A percentile compares a stretch with the other conserved stretches of the same genome.
Evolutionary conservation across 2,113 vertebrate species (phyloP).

Genomic region (Barbus barbus): DNA sequence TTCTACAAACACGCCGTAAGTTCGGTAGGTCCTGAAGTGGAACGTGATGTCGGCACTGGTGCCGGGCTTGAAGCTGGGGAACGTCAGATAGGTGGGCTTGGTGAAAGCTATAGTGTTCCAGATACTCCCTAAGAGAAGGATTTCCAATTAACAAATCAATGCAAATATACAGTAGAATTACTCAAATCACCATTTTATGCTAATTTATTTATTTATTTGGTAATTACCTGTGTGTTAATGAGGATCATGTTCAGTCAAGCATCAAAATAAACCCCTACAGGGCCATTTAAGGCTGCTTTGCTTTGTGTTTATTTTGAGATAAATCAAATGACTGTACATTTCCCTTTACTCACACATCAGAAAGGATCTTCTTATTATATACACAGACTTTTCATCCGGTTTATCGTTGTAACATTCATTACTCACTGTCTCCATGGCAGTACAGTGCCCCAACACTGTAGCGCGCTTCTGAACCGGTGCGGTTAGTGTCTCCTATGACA

Average conservation of each 20-base stretch:
- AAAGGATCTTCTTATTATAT: neutral
- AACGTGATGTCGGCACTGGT: constrained; percentile 94
- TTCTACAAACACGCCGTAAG: constrained; percentile 88
- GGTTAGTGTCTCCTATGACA: constrained; percentile 93
- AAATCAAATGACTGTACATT: neutral
- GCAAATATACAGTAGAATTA: neutral
- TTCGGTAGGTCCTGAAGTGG: constrained; percentile 93
- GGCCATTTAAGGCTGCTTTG: neutral
- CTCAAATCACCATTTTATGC: too few species aligned
- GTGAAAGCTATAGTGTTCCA: constrained; percentile 96
- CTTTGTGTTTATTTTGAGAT: neutral
- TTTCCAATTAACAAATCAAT: neutral
- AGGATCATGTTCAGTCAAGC: neutral
- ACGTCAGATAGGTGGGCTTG: constrained; percentile 87
- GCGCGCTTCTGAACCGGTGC: constrained; percentile 86
- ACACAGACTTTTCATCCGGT: neutral
- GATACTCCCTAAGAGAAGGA: constrained; percentile 80
- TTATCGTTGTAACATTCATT: neutral
- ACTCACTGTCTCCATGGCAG: constrained; percentile 96
- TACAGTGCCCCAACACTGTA: constrained; percentile 89
- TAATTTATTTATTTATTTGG: neutral
- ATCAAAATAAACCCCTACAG: neutral
- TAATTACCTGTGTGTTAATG: neutral
- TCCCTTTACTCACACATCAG: neutral
- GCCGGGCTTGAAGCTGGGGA: constrained; percentile 90